Conservation (phyloP, 2,888 invertebrate genomes). For the Zygaena filipendulae region DNA sequence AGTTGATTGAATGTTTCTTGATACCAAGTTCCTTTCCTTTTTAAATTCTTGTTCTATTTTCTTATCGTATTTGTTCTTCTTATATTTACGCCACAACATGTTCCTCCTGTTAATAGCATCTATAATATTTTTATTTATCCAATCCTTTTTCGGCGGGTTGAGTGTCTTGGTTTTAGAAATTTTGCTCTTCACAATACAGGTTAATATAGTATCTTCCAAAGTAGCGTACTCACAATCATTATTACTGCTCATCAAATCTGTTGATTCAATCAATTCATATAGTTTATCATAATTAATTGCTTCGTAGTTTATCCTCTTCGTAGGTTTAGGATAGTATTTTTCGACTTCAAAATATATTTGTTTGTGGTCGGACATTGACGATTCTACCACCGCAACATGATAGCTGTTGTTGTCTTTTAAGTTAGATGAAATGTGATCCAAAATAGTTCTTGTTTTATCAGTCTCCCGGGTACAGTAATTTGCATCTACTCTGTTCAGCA, state of each 20-base stretch:
- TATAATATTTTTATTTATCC: constrained; percentile 11
- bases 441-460: constrained; percentile 12
- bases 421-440: constrained; percentile 19
- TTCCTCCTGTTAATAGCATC: constrained; percentile 9
- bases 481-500: constrained; percentile 15
- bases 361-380: constrained; percentile 18
- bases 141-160: constrained; percentile 6
- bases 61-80: constrained; percentile 4
- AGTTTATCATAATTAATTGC: constrained; percentile 7
- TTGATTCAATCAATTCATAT: constrained; percentile 2
- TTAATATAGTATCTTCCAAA: constrained; percentile 3
- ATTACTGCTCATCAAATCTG: too few species aligned
- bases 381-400: constrained; percentile 14
- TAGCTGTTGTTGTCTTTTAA: constrained; percentile 13
- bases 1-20: constrained; percentile 5
- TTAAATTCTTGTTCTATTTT: constrained; percentile 4
- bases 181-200: constrained; percentile 1
- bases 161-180: constrained; percentile 7
- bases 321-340: constrained; percentile 4
- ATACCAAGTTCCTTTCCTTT: constrained; percentile 4
- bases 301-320: constrained; percentile 3
- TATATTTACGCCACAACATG: constrained; percentile 4
- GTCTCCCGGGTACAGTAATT: constrained; percentile 16
- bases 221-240: not conserved
- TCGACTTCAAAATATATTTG: constrained; percentile 15